A percentile compares a stretch with the other conserved stretches of the same genome.
Evolutionary conservation across 1,140 invertebrate species (phyloP).

Genomic region (Listronotus bonariensis): DNA sequence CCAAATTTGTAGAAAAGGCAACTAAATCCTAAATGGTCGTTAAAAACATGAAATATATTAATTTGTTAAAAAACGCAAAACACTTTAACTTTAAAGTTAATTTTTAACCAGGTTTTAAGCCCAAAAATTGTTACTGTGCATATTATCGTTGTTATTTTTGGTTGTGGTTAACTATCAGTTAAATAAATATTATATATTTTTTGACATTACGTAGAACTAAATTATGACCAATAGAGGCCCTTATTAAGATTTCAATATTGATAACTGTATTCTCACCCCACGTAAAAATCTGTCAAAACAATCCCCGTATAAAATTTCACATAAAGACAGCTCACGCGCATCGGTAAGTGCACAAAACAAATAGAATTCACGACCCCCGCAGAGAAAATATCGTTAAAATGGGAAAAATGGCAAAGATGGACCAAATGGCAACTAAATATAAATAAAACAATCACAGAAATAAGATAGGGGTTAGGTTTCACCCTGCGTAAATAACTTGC

Average conservation of each 20-base stretch:
- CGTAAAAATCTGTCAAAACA: constrained; percentile 16
- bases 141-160: too few species aligned
- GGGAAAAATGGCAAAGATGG: constrained; percentile 15
- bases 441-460: constrained; percentile 17
- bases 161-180: too few species aligned
- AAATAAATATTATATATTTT: too few species aligned
- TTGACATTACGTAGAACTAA: too few species aligned
- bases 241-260: constrained; percentile 4
- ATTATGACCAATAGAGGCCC: too few species aligned
- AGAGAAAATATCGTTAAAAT: constrained; percentile 17
- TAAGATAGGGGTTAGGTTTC: constrained; percentile 13
- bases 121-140: too few species aligned
- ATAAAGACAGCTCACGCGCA: constrained; percentile 14
- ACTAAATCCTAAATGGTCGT: too few species aligned
- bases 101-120: too few species aligned
- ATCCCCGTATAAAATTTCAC: constrained; percentile 6
- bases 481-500: neutral
- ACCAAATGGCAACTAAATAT: constrained; percentile 19
- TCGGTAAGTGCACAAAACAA: constrained; percentile 19
- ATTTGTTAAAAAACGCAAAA: too few species aligned
- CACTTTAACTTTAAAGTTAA: too few species aligned
- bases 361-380: constrained; percentile 7
- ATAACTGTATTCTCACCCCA: constrained; percentile 6
- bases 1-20: too few species aligned
- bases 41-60: too few species aligned